Conservation (phyloP, 2,797 vertebrate genomes). For the Manis pentadactyla region DNA sequence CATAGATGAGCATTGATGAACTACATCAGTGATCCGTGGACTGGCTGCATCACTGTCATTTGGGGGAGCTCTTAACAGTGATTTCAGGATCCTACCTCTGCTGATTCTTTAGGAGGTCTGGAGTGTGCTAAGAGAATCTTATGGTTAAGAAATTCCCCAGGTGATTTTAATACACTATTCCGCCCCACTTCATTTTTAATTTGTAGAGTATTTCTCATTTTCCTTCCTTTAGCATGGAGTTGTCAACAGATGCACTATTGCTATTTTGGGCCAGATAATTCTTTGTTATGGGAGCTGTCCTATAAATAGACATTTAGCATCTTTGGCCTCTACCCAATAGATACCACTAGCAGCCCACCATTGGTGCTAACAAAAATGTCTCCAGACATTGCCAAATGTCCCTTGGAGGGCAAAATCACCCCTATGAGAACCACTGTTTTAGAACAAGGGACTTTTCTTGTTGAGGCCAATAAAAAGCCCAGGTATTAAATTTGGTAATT, state of each 20-base stretch:
- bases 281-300: background rate
- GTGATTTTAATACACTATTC: background rate
- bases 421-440: background rate
- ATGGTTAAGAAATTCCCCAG: conserved; percentile 2
- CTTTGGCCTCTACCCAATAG: conserved; percentile 19
- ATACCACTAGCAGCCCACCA: background rate
- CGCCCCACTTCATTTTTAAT: background rate
- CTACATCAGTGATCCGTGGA: background rate
- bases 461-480: background rate
- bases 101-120: conserved; percentile 1
- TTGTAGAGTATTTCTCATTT: conserved; percentile 48
- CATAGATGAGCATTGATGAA: background rate
- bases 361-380: conserved; percentile 24
- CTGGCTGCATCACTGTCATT: background rate
- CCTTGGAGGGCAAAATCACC: background rate
- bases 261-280: background rate
- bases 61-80: background rate
- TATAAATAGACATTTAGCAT: background rate
- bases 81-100: background rate
- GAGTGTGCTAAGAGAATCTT: background rate
- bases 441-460: conserved; percentile 24
- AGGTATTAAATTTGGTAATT: background rate
- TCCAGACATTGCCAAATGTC: background rate
- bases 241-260: background rate
- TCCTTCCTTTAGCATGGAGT: background rate